These are phyloP conservation scores for Argopecten irradians DNA, from an alignment of 1,140 invertebrate genomes.

Conservation along the genomic window DNA sequence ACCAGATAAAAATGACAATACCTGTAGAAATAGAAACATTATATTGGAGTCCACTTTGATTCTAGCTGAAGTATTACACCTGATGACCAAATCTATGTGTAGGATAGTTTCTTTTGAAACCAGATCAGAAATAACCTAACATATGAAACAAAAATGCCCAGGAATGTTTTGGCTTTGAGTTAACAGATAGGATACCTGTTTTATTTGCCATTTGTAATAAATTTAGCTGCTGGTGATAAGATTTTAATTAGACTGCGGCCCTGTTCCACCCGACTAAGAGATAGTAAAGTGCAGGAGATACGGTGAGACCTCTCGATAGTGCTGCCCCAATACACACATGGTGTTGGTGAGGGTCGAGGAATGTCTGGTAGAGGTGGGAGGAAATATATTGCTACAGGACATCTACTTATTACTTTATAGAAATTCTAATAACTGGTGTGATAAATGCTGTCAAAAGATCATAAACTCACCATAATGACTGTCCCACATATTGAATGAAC, in stretches of 20 bases:
- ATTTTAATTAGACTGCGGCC: not conserved
- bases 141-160: not conserved
- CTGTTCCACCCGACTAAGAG: not conserved
- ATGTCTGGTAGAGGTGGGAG: not conserved
- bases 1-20: not conserved
- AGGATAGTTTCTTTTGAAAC: not conserved
- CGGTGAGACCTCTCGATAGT: not conserved
- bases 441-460: not conserved
- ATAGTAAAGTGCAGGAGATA: not conserved
- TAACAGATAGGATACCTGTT: not conserved
- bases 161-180: not conserved
- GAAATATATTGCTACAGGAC: not conserved
- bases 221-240: not conserved
- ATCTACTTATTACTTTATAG: not conserved
- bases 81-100: not conserved
- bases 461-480: not conserved
- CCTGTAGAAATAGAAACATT: too few species aligned
- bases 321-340: slow-evolving; percentile 5
- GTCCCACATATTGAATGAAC: too few species aligned
- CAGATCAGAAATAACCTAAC: not conserved
- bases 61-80: not conserved
- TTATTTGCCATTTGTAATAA: slow-evolving; percentile 11
- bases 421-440: not conserved
- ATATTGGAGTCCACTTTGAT: not conserved
- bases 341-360: not conserved